Evolutionary conservation across 2,888 invertebrate species (phyloP), one percentile per base, ranked within the genome.

Genomic region (Synanthedon vespiformis): DNA sequence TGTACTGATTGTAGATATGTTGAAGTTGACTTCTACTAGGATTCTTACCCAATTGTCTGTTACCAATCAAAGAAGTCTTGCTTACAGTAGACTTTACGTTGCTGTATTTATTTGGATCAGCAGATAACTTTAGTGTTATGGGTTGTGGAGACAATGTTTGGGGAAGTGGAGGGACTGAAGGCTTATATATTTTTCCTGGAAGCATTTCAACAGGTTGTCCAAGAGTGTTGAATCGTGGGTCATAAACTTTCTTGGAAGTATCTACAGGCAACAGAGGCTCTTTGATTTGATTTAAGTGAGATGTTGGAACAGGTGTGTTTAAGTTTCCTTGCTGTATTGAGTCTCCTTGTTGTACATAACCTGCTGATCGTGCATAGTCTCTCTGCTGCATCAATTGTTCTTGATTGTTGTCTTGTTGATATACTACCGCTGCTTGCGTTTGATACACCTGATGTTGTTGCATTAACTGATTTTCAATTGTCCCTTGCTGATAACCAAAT

Each of bases 1-100:
- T 85, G 54, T 82, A 86, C 55, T 80, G 77, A 48, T 82, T 77
- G 54, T 86, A 85, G 11, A 83, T 68, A 41, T 79, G 73, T 57
- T 83, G 84, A 52, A 86, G 62, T 56, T 85, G 83, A 61, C 58
- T 72, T 57, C 68, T 78, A 54, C 83, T 84, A 1, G 80, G 72
- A 49, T 62, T 72, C 61, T 58, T 70, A 1, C 72, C 76, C 3
- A 67, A 44, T 5, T 73, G 61, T 48, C 57, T 72, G 41, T 61
- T 71, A 1, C 72, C 77, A 59, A 75, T 68, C 27, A 87, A 51
- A 1, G 81, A 71, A 44, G 86, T 86, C 57, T 82, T 86, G 57
- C 86, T 87, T 8, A 79, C 58, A 40, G 83, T 84, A 14, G 67
- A 65, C 59, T 81, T 87, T 0, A 86, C 74, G 57, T 71, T 72